Evolutionary conservation across 1,140 invertebrate genomes (phyloP).

Genomic region (Laupala kohalensis): DNA sequence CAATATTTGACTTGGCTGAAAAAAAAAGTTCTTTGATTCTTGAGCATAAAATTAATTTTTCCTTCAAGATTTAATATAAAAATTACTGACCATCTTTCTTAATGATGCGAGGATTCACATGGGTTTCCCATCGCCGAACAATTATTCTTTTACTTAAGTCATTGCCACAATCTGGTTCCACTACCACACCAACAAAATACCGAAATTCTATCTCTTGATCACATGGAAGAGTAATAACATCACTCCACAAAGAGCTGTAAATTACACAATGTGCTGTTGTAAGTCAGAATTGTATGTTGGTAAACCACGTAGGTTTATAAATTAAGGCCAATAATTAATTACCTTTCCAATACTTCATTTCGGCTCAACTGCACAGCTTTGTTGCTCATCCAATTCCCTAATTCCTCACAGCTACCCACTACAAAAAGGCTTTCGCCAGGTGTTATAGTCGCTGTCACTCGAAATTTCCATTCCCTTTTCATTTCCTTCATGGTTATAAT

Average conservation of each 20-base stretch:
- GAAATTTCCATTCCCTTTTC: constrained; percentile 23
- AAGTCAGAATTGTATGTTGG: not conserved
- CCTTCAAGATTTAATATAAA: not conserved
- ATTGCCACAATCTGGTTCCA: constrained; percentile 23
- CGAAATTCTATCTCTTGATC: constrained; percentile 56
- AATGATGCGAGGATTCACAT: constrained; percentile 51
- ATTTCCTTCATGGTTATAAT: constrained; percentile 2
- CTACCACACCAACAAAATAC: constrained; percentile 55
- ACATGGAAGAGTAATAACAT: constrained; percentile 36
- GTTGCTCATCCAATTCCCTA: constrained; percentile 36
- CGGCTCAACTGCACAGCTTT: constrained; percentile 22
- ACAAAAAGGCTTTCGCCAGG: constrained; percentile 32
- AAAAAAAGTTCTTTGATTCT: constrained; percentile 13
- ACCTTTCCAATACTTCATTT: not conserved
- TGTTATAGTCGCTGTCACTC: constrained; percentile 27
- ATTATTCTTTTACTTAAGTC: constrained; percentile 30
- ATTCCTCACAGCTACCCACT: constrained; percentile 31
- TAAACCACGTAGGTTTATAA: not conserved
- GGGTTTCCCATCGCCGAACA: constrained; percentile 73
- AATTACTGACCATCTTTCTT: constrained; percentile 31
- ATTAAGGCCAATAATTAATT: not conserved
- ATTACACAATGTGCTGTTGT: too few relatives aligned
- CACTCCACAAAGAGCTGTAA: constrained; percentile 25
- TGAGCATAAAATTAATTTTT: not conserved
- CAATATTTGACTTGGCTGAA: constrained; percentile 27